Percentiles rank a stretch among this genome's conserved stretches.
These are phyloP conservation scores for Lepus townsendii DNA, from an alignment of 2,797 vertebrate species.

Conservation along the genomic window DNA sequence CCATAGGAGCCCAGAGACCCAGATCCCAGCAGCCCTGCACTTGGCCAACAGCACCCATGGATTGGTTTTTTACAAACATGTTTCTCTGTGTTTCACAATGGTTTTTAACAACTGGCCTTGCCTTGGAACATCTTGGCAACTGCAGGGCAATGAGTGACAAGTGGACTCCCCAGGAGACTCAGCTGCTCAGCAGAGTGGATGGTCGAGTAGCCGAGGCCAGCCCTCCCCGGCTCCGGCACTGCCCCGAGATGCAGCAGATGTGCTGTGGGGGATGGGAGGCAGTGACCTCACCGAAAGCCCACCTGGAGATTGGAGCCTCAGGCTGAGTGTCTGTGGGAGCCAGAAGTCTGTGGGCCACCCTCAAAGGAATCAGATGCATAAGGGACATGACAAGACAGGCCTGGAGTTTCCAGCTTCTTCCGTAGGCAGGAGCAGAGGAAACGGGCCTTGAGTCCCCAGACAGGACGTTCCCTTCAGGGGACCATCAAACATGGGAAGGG, in stretches of 20 bases:
- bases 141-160: background rate
- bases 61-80: too few relatives aligned
- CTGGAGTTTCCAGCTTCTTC: background rate
- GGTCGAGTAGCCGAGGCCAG: fast-evolving
- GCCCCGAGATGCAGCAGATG: too few relatives aligned
- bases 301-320: background rate
- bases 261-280: background rate
- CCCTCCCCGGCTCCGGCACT: background rate
- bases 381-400: fast-evolving
- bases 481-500: background rate
- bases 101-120: background rate
- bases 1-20: too few relatives aligned
- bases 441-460: background rate
- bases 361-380: background rate
- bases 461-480: background rate
- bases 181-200: background rate
- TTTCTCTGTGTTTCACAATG: background rate
- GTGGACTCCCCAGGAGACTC: background rate
- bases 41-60: background rate
- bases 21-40: background rate
- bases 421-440: background rate
- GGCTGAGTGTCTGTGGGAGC: too few relatives aligned
- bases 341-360: background rate
- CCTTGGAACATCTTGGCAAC: background rate
- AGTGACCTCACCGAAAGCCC: too few relatives aligned